A percentile compares a stretch with the other conserved stretches of the same genome.
These are phyloP conservation scores for Hozukius guyotensis DNA, from an alignment of 2,797 vertebrate species.

Conservation along the genomic window DNA sequence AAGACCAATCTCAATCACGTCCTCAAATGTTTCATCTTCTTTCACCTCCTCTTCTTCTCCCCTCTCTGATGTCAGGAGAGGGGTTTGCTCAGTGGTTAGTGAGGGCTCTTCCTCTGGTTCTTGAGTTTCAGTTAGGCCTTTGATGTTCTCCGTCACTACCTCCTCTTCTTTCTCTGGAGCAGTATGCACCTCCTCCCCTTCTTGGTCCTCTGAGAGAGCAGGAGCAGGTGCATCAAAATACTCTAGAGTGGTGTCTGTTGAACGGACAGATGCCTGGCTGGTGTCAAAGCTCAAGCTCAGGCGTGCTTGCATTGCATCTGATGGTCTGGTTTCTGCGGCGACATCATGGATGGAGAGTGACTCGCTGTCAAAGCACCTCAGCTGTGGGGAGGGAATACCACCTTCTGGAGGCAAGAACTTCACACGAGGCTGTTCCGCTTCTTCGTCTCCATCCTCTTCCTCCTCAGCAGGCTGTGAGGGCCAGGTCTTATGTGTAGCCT, in stretches of 20 bases:
- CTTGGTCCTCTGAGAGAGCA: constrained; percentile 71
- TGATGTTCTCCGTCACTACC: constrained; percentile 66
- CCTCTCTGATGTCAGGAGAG: constrained; percentile 9
- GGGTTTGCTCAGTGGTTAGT: constrained; percentile 11
- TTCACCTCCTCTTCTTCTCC: constrained; percentile 24
- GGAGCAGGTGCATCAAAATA: constrained; percentile 84
- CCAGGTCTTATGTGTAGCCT: constrained; percentile 68
- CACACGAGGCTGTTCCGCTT: constrained; percentile 30
- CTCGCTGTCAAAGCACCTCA: constrained; percentile 54
- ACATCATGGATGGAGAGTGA: constrained; percentile 65
- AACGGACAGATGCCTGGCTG: constrained; percentile 79
- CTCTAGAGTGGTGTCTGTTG: constrained; percentile 87
- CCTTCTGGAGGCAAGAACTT: constrained; percentile 58
- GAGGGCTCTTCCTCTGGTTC: constrained; percentile 30
- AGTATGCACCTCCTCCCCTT: constrained; percentile 49
- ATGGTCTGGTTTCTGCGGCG: constrained; percentile 17
- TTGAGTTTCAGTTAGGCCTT: constrained; percentile 39
- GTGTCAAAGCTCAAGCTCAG: constrained; percentile 79
- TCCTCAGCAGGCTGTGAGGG: constrained; percentile 54
- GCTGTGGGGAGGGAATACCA: constrained; percentile 42
- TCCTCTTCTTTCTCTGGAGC: constrained; percentile 55
- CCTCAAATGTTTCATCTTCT: constrained; percentile 20
- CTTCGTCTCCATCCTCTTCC: constrained; percentile 53
- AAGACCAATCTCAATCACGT: constrained; percentile 3
- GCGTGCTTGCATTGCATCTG: constrained; percentile 7